Evolutionary conservation across 2,113 vertebrate species (phyloP), one percentile per base, ranked within the genome.

Genomic region (Oreochromis niloticus): DNA sequence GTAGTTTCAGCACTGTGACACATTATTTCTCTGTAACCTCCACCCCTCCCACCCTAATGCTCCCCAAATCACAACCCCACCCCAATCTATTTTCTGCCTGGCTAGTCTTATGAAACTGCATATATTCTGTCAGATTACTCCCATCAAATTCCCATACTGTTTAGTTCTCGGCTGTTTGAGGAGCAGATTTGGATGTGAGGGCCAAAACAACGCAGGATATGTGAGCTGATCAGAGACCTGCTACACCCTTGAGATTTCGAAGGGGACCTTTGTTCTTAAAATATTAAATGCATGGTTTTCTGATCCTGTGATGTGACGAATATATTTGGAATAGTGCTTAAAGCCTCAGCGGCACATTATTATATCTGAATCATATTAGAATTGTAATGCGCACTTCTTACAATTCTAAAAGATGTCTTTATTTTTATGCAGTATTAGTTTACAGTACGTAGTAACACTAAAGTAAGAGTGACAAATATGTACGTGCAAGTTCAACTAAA

Each of bases 51-150:
- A 55, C 84, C 68, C 84, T 82, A 83, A 91, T 81, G 79, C 85
- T 86, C 39, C 57, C 54, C 61, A 87, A 90, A 95, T 93, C 94
- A 81, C 79, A 84, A 81, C 83, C 84, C 4, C 81, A 88, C 95
- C 94, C 94, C 95, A 94, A 97, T 97, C 96, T 97, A 97, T 98
- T 98, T 98, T 97, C 97, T 97, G 96, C 96, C 96, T 96, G 96
- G 96, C 95, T 97, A 96, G 96, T 94, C 95, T 96, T 96, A 97
- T 97, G 97, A 97, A 97, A 96, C 92, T 96, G 96, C 97, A 97
- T 97, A 97, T 96, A 96, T 97, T 97, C 96, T 97, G 93, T 97
- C 95, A 95, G 89, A 96, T 94, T 91, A 92, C 86, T 85, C 68
- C 92, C 61, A 83, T 88, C 85, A 79, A 71, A 88, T 92, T 85